These are phyloP conservation scores for Tenrec ecaudatus DNA, from an alignment of 2,113 vertebrate species.

Conservation along the genomic window DNA sequence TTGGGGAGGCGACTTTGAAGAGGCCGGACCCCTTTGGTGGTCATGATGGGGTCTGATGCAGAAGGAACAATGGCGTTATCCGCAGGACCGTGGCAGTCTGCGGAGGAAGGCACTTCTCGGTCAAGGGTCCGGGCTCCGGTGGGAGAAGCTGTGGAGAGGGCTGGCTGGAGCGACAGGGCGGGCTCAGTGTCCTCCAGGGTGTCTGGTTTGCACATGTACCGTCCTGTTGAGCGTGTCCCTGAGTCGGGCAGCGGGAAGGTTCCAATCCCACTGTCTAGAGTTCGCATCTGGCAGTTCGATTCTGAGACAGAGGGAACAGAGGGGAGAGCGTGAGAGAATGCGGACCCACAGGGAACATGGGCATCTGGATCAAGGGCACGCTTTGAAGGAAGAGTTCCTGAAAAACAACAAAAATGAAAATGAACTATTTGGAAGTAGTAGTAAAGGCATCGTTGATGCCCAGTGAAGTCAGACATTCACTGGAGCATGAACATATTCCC, in stretches of 20 bases:
- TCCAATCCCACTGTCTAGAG: slow-evolving; percentile 96
- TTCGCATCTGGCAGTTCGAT: slow-evolving; percentile 95
- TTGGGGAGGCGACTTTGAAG: slow-evolving; percentile 89
- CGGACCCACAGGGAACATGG: not conserved
- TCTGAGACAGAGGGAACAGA: slow-evolving; percentile 87
- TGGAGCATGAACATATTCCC: not conserved
- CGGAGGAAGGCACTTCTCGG: slow-evolving; percentile 91
- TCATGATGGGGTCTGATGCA: slow-evolving; percentile 88
- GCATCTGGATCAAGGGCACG: slow-evolving; percentile 75
- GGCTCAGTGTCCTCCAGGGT: slow-evolving; percentile 81
- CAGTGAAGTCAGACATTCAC: not conserved
- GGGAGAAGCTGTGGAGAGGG: slow-evolving; percentile 77
- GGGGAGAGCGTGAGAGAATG: slow-evolving; percentile 65
- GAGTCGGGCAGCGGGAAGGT: slow-evolving; percentile 95
- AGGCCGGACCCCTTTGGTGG: slow-evolving; percentile 80
- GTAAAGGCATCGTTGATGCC: not conserved
- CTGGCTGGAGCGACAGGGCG: slow-evolving; percentile 76
- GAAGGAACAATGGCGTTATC: slow-evolving; percentile 88
- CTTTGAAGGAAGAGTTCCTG: slow-evolving; percentile 73
- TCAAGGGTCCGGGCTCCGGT: slow-evolving; percentile 89
- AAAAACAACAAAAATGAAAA: slow-evolving; percentile 63
- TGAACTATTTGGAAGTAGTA: not conserved
- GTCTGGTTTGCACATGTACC: slow-evolving; percentile 89
- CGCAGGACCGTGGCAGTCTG: slow-evolving; percentile 80
- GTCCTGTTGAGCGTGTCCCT: slow-evolving; percentile 86